phyloP scores from a whole-genome alignment of 2,888 invertebrate species.

The Xylocampa areola region DNA sequence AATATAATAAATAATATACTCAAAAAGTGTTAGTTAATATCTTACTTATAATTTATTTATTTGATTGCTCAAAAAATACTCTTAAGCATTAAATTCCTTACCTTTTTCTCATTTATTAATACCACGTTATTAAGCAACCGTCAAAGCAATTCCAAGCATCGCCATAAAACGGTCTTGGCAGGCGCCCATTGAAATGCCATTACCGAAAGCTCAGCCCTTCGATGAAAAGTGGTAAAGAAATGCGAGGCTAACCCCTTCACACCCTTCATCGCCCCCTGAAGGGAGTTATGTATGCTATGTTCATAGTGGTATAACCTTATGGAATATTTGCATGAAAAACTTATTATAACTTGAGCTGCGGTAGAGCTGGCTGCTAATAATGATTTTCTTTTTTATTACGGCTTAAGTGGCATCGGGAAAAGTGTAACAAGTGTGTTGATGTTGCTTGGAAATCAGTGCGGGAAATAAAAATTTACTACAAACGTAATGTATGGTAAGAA shows the following conservation, averaged over 20 bases:
- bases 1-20: too few relatives aligned
- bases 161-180: conserved; percentile 13
- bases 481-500: too few relatives aligned
- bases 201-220: conserved; percentile 35
- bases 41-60: too few relatives aligned
- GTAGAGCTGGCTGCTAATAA: conserved; percentile 5
- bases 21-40: too few relatives aligned
- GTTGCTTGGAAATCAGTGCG: too few relatives aligned
- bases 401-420: background rate
- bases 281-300: conserved; percentile 13
- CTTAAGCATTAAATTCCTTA: conserved; percentile 8
- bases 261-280: conserved; percentile 13
- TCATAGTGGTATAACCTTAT: conserved; percentile 19
- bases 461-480: too few relatives aligned
- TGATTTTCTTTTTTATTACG: background rate
- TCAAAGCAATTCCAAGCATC: conserved; percentile 22
- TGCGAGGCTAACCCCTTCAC: conserved; percentile 27
- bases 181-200: conserved; percentile 33
- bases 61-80: background rate
- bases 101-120: conserved; percentile 14
- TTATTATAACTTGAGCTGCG: conserved; percentile 18
- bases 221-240: conserved; percentile 33
- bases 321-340: conserved; percentile 39
- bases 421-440: background rate
- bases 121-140: conserved; percentile 21